Percentiles rank a stretch among this genome's conserved stretches.
Evolutionary conservation across 2,113 vertebrate species (phyloP).

Genomic region (Brevimyrus niger): DNA sequence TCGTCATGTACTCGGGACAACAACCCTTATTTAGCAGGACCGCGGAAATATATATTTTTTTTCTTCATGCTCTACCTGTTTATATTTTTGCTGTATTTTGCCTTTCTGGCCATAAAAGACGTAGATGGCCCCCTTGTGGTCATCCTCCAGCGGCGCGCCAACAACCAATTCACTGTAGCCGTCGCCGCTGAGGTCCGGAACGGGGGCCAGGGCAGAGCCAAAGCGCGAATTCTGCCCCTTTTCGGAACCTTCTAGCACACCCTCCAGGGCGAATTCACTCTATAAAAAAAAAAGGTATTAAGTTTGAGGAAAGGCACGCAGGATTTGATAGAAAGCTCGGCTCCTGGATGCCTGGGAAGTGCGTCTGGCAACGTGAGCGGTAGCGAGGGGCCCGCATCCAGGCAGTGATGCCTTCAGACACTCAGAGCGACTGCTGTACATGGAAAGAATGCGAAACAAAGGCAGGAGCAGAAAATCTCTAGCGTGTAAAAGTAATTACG

Average conservation of each 20-base stretch:
- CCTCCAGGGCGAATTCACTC: conserved; percentile 68
- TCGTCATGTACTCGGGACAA: neutral
- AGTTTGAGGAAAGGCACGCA: neutral
- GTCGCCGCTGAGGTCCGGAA: conserved; percentile 87
- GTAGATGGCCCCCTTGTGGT: conserved; percentile 81
- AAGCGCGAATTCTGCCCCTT: conserved; percentile 86
- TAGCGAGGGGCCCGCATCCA: neutral
- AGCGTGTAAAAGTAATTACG: conserved; percentile 7
- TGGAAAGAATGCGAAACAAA: conserved; percentile 3
- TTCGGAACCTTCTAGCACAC: conserved; percentile 66
- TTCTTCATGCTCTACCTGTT: conserved; percentile 66
- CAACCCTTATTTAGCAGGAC: neutral
- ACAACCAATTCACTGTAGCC: conserved; percentile 83
- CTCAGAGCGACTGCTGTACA: neutral
- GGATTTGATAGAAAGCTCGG: neutral
- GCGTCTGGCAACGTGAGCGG: neutral
- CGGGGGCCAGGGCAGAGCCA: conserved; percentile 76
- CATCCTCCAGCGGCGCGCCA: conserved; percentile 82
- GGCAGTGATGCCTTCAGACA: neutral
- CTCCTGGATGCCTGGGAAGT: neutral
- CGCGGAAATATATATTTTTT: too few species aligned
- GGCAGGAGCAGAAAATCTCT: conserved; percentile 1
- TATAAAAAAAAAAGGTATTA: conserved; percentile 36
- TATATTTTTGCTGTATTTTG: conserved; percentile 72
- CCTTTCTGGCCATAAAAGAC: conserved; percentile 72